Evolutionary conservation across 2,888 invertebrate species (phyloP).

Genomic region (Acrocyrtus sp.): DNA sequence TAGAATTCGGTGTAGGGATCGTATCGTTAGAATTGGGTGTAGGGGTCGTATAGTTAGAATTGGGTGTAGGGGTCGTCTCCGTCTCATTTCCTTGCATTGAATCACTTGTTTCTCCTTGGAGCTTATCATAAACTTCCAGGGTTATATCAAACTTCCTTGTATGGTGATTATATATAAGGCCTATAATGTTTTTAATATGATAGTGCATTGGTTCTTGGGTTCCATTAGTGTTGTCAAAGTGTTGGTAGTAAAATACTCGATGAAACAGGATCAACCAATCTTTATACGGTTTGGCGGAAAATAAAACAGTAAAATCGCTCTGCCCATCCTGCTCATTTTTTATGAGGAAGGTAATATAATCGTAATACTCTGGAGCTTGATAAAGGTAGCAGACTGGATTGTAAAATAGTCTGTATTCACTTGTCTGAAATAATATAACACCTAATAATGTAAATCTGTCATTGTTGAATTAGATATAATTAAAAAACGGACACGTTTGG

Average conservation of each 20-base stretch:
- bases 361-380: slow-evolving; percentile 48
- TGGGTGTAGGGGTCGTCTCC: neutral
- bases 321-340: neutral
- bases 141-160: slow-evolving; percentile 52
- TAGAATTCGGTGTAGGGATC: too few species aligned
- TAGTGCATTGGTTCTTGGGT: neutral
- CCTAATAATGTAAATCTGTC: neutral
- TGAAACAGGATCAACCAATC: slow-evolving; percentile 50
- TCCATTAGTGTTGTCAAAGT: neutral
- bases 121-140: slow-evolving; percentile 1
- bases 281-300: slow-evolving; percentile 32
- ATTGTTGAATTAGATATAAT: slow-evolving; percentile 10
- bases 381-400: slow-evolving; percentile 48
- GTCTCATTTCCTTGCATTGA: neutral
- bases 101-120: neutral
- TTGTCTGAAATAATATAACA: neutral
- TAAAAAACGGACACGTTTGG: neutral
- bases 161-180: slow-evolving; percentile 56
- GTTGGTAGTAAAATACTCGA: slow-evolving; percentile 30
- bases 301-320: slow-evolving; percentile 40
- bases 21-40: too few species aligned
- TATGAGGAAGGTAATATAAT: slow-evolving; percentile 39
- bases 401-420: slow-evolving; percentile 36
- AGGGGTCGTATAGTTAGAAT: too few species aligned
- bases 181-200: slow-evolving; percentile 33